Base-by-base conservation (phyloP, 2,113 vertebrate genomes). In the Acinonyx jubatus region DNA sequence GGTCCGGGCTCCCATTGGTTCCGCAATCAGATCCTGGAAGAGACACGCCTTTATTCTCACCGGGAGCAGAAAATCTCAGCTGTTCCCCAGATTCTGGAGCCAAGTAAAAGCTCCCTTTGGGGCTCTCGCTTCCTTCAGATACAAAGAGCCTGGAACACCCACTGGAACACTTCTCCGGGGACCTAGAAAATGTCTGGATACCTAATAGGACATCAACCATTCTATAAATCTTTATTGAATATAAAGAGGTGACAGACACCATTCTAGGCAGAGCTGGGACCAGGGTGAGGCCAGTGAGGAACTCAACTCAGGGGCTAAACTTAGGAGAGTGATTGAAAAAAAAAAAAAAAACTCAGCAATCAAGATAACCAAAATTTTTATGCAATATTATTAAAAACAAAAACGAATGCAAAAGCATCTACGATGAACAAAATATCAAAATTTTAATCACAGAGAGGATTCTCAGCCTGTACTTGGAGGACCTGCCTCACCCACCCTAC, bases 111-210 rank as follows among this genome's bases (percentile, higher is more conserved):
- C 27, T 82, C 63, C 3, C 0, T 7, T 74, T 93, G 94, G 61
- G 61, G n/a, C 85, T 71, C 69, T 66, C 74, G 92, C 96, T 80
- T 85, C 90, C 97, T 93, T 71, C 76, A 91, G 88, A 29, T 6
- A 48, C 63, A 89, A 38, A 10, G 21, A 48, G 23, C 7, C 29
- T 23, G 52, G 12, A 69, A 19, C 7, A 4, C 31, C 31, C 87
- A 2, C 0, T 38, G n/a, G 1, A 27, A 14, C 55, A 1, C 92
- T 88, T 91, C 95, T 82, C 88, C 65, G 14, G 31, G 27, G 57
- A 96, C 91, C 89, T 96, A 52, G 80, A 80, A 96, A 98, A 94
- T 91, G 95, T 92, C 79, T 61, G 25, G 80, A 74, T 19, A 65
- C 3, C 38, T 3, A 7, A 55, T 0, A 25, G 88, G 36, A 31